Conservation (phyloP, 2,888 invertebrate genomes). For the Agonopterix heracliana region DNA sequence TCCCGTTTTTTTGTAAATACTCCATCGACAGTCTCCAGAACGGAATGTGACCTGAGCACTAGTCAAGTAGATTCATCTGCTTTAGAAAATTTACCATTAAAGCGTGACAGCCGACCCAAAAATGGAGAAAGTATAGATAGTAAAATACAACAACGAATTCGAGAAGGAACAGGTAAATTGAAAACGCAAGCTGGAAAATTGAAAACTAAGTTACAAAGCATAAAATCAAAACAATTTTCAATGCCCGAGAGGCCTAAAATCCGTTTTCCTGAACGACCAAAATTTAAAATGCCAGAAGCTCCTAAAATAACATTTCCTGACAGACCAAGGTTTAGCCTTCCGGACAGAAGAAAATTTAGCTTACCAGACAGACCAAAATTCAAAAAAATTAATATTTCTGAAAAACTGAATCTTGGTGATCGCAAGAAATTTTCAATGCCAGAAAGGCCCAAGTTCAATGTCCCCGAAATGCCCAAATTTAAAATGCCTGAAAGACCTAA, state of each 20-base stretch:
- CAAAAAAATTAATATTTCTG: constrained; percentile 64
- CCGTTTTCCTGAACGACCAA: constrained; percentile 74
- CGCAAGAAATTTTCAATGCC: constrained; percentile 79
- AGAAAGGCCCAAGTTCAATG: constrained; percentile 71
- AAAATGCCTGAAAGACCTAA: constrained; percentile 77
- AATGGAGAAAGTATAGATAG: constrained; percentile 67
- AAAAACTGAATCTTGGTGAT: constrained; percentile 73
- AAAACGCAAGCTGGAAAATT: constrained; percentile 84
- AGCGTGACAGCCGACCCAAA: constrained; percentile 74
- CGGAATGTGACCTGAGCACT: constrained; percentile 79
- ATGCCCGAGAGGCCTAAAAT: constrained; percentile 76
- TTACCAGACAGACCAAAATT: constrained; percentile 78
- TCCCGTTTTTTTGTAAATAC: constrained; percentile 77
- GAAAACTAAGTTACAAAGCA: constrained; percentile 79
- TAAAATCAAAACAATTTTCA: constrained; percentile 74
- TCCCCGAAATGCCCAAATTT: constrained; percentile 75
- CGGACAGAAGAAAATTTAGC: constrained; percentile 80
- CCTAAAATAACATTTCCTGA: constrained; percentile 75
- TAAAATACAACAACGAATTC: constrained; percentile 80
- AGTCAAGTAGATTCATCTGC: constrained; percentile 82
- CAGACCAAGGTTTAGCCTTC: constrained; percentile 73
- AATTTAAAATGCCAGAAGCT: constrained; percentile 66
- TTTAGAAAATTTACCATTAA: constrained; percentile 78
- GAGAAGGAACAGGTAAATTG: constrained; percentile 81
- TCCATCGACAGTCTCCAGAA: constrained; percentile 77